These are phyloP conservation scores for Luidia sarsii DNA, from an alignment of 53 echinoderm and acorn worm species.

Conservation along the genomic window DNA sequence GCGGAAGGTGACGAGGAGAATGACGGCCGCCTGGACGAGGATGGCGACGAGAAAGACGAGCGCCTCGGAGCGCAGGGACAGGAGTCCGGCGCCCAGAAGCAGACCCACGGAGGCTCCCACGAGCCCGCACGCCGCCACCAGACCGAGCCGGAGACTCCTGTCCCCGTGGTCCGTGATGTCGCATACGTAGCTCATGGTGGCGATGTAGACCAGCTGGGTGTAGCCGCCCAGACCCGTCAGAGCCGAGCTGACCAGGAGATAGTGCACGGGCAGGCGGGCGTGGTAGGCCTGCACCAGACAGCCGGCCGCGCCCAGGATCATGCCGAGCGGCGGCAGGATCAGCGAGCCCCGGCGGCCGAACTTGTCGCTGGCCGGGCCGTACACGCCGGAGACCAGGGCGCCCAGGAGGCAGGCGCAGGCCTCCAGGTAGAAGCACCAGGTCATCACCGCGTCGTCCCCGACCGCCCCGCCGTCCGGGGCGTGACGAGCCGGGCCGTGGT, in stretches of 20 bases:
- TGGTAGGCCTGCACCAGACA: not conserved
- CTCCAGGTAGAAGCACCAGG: constrained; percentile 22
- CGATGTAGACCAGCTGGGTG: constrained; percentile 1
- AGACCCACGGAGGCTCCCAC: not conserved
- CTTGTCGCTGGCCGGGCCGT: constrained; percentile 12
- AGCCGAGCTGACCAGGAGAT: not conserved
- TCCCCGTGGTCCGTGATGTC: constrained; percentile 11
- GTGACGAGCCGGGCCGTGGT: not conserved
- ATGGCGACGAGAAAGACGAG: not conserved
- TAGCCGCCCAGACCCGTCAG: constrained; percentile 18
- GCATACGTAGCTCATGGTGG: constrained; percentile 19
- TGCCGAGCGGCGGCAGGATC: not conserved
- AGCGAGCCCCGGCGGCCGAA: constrained; percentile 19
- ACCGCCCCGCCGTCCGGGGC: not conserved
- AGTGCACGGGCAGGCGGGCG: not conserved
- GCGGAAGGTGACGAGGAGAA: not conserved
- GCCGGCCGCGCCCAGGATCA: not conserved
- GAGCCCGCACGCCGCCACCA: not conserved
- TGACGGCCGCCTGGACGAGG: not conserved
- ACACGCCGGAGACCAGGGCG: constrained; percentile 14
- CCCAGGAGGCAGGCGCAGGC: not conserved
- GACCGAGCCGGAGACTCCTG: constrained; percentile 4
- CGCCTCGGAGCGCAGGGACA: not conserved
- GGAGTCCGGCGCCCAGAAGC: not conserved
- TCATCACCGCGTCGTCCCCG: not conserved